A percentile compares a stretch with the other conserved stretches of the same genome.
phyloP scores from a whole-genome alignment of 2,888 invertebrate species.

The Leucophenga montana region DNA sequence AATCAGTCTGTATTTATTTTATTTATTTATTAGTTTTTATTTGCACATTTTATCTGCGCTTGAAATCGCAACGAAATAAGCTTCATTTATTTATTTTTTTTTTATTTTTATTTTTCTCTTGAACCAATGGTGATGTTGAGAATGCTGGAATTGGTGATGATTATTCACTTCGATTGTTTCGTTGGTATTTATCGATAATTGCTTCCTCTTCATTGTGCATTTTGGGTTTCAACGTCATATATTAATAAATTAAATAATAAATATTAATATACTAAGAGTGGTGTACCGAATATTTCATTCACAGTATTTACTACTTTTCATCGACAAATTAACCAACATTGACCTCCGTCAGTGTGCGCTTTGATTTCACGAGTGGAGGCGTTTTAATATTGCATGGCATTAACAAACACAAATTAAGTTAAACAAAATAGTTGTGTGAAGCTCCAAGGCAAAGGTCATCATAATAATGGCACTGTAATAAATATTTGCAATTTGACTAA shows the following conservation, averaged over 20 bases:
- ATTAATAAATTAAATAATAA: background rate
- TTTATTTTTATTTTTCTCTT: conserved; percentile 3
- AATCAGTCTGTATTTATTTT: conserved; percentile 22
- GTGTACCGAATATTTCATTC: background rate
- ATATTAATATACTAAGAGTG: too few species aligned
- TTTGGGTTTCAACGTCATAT: background rate
- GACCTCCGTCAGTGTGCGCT: conserved; percentile 3
- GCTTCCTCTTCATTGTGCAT: conserved; percentile 30
- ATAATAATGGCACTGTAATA: too few species aligned
- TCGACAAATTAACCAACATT: conserved; percentile 6
- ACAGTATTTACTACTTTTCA: background rate
- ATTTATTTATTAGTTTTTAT: background rate
- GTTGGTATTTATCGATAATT: conserved; percentile 19
- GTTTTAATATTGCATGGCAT: background rate
- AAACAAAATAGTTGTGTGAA: background rate
- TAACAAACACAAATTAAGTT: background rate
- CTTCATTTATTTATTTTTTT: conserved; percentile 39
- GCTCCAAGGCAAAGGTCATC: conserved; percentile 10
- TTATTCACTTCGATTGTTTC: conserved; percentile 17
- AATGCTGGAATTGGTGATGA: background rate
- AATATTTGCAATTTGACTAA: background rate
- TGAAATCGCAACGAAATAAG: conserved; percentile 7
- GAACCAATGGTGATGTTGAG: background rate
- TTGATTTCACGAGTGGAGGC: conserved; percentile 14
- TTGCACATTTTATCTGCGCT: conserved; percentile 32